These are phyloP conservation scores for Catharus minimus DNA, from an alignment of 2,113 vertebrate genomes.

Conservation along the genomic window DNA sequence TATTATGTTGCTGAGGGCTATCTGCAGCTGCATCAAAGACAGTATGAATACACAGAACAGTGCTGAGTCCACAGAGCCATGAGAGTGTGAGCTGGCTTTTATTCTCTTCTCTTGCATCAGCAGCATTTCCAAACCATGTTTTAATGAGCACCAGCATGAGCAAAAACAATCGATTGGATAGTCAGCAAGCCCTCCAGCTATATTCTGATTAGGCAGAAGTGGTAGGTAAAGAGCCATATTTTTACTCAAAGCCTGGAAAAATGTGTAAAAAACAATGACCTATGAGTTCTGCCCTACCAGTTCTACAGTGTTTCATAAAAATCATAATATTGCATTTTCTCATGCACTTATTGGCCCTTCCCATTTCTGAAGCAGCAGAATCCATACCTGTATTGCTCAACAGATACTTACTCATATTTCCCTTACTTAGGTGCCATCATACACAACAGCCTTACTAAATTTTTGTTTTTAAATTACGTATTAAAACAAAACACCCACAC, in stretches of 20 bases:
- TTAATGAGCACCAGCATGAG: background rate
- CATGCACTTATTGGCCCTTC: background rate
- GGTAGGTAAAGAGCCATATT: background rate
- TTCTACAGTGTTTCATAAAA: background rate
- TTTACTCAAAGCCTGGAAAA: background rate
- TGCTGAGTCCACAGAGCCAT: slow-evolving; percentile 37
- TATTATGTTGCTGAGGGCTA: background rate
- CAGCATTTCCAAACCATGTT: slow-evolving; percentile 35
- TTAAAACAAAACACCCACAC: background rate
- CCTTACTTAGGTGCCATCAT: background rate
- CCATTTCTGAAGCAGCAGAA: background rate
- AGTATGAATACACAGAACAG: background rate
- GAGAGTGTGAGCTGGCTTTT: background rate
- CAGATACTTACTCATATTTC: background rate
- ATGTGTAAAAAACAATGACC: background rate
- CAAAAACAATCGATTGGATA: background rate
- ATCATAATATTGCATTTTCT: background rate
- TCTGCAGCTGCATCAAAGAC: slow-evolving; percentile 15
- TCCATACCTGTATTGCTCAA: background rate
- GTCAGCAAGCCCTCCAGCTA: slow-evolving; percentile 32
- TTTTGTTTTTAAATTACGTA: background rate
- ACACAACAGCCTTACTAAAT: background rate
- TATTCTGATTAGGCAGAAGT: background rate
- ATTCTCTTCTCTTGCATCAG: slow-evolving; percentile 26
- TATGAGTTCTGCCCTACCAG: background rate